phyloP scores from a whole-genome alignment of 2,888 invertebrate genomes.

The Caenorhabditis drosophilae region DNA sequence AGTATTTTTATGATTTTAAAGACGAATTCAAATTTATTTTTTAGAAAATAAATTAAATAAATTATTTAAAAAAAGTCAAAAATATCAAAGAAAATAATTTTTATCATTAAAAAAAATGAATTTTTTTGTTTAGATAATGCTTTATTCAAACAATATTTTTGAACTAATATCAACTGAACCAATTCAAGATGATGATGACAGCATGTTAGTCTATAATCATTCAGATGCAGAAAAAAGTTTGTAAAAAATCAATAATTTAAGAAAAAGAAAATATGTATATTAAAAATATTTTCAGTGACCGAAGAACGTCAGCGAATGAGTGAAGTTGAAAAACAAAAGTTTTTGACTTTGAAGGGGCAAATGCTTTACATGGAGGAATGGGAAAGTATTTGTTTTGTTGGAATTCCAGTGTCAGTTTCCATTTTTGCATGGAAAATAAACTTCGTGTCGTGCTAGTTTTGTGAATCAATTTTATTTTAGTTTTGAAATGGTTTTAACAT shows the following conservation, averaged over 20 bases:
- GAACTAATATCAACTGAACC: conserved; percentile 88
- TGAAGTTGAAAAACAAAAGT: conserved; percentile 50
- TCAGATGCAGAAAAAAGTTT: conserved; percentile 44
- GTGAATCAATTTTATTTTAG: too few relatives aligned
- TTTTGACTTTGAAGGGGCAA: conserved; percentile 84
- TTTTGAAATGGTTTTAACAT: too few relatives aligned
- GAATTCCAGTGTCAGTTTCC: conserved; percentile 77
- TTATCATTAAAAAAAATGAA: too few relatives aligned
- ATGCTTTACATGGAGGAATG: conserved; percentile 99
- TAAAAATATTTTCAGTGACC: conserved; percentile 44
- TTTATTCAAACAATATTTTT: conserved; percentile 94
- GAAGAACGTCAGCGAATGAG: conserved; percentile 75
- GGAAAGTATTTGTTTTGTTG: conserved; percentile 95
- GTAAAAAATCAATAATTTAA: neutral
- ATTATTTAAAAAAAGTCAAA: neutral
- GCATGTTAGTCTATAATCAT: conserved; percentile 36
- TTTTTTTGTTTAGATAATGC: conserved; percentile 82
- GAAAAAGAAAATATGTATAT: neutral
- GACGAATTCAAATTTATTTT: conserved; percentile 3
- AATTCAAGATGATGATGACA: conserved; percentile 51
- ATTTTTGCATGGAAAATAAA: too few relatives aligned
- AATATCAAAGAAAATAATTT: neutral
- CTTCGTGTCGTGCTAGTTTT: too few relatives aligned
- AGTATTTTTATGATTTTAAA: neutral
- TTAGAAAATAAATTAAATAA: neutral